Base-by-base conservation (phyloP, 23 tunicate species). In the Styela plicata region DNA sequence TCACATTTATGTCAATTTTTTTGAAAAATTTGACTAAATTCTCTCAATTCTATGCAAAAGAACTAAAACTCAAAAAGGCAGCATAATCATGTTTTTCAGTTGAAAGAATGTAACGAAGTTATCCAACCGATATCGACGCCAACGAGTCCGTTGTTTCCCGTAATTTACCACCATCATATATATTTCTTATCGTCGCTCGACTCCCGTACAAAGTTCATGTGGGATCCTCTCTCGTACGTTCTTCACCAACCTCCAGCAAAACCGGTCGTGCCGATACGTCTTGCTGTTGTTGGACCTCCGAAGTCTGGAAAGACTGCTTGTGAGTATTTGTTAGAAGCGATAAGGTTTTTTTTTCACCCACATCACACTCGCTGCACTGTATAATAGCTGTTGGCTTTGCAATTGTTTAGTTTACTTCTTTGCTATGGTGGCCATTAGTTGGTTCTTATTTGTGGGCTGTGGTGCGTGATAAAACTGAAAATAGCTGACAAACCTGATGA, bases 241-340 rank as follows among this genome's bases (percentile, higher is more conserved):
- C 78, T 76, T 63, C 79, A 86, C 34, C 85, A 79, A 44, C 88
- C 90, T 24, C 84, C 77, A 27, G 85, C 89, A 1, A 92, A 92
- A 69, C 92, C 89, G 18, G 91, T 83, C 21, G 95, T 89, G 0
- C 96, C 99, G 18, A 31, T 89, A 27, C 91, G 85, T 62, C 61
- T 89, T 1, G 99, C 95, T 19, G 77, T 95, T 3, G 68, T 95
- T 61, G 99, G 99, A 22, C 95, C 99, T 2, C 99, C 99, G 10
- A 89, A 95, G 52, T 95, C 96, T 20, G 99, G 99, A 27, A 95
- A 95, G 69, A 85, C 99, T 5, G 83, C 91, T 1, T 63, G 97
- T 92, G 64, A 74, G 92, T 87, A 52, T 37, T n/a, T 32, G n/a
- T n/a, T n/a, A n/a, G n/a, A n/a, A n/a, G n/a, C n/a, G n/a, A n/a